Conservation (phyloP, 2,797 vertebrate species). For the Sebastes matsubarae region DNA sequence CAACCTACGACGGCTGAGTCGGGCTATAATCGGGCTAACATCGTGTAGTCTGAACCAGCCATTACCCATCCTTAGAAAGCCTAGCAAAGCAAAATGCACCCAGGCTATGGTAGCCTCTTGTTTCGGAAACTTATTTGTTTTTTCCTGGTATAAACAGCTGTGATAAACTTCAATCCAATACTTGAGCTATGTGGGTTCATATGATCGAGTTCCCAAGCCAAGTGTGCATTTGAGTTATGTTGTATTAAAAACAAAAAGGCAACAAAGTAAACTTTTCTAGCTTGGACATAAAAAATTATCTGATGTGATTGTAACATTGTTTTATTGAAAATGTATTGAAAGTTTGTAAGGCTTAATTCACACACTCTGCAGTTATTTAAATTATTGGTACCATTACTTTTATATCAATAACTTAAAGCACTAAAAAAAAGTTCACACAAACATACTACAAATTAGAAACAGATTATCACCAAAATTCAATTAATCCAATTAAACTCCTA, state of each 20-base stretch:
- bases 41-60: not conserved
- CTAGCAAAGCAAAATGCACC: not conserved
- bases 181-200: not conserved
- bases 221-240: not conserved
- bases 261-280: not conserved
- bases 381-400: not conserved
- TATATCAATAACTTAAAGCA: not conserved
- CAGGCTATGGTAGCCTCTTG: not conserved
- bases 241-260: not conserved
- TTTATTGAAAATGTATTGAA: not conserved
- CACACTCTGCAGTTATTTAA: not conserved
- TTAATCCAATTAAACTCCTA: conserved; percentile 45
- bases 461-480: conserved; percentile 7
- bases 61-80: not conserved
- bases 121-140: not conserved
- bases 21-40: not conserved
- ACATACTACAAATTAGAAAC: not conserved
- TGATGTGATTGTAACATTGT: not conserved
- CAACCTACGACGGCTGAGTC: not conserved
- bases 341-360: not conserved
- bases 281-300: not conserved
- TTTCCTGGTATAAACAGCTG: not conserved
- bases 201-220: not conserved
- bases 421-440: not conserved
- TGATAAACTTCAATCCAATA: not conserved